These are phyloP conservation scores for Calvadosia cruxmelitensis DNA, from an alignment of 30 jellyfish, hydroid and myxozoan species.

Conservation along the genomic window DNA sequence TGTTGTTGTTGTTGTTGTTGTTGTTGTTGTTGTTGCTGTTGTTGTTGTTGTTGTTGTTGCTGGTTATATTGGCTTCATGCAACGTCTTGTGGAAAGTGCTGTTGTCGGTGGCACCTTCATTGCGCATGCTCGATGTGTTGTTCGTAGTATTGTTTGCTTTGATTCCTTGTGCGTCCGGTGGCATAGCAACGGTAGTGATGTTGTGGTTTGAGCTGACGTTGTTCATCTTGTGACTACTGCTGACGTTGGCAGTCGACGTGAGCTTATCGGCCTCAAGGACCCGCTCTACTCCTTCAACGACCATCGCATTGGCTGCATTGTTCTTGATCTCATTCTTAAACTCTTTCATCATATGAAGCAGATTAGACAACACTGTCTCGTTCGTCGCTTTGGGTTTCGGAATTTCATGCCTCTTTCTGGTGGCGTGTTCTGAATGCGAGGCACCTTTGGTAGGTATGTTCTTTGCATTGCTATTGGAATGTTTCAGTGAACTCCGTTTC, in stretches of 20 bases:
- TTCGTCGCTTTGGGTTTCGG: no score
- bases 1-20: slow-evolving; percentile 11
- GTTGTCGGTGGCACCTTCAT: slow-evolving; percentile 21
- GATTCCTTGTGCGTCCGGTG: slow-evolving; percentile 10
- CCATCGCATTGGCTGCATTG: background rate
- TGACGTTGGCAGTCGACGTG: no score
- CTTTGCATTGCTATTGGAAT: no score
- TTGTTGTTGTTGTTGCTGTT: background rate
- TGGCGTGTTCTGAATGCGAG: no score
- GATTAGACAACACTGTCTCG: background rate
- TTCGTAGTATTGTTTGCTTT: slow-evolving; percentile 10
- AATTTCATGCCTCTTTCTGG: no score
- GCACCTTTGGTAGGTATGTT: no score
- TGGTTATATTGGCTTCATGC: slow-evolving; percentile 7
- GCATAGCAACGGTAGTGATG: slow-evolving; percentile 48
- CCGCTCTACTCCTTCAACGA: background rate
- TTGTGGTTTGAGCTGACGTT: no score
- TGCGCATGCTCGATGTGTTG: slow-evolving; percentile 3
- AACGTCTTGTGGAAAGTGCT: slow-evolving; percentile 22
- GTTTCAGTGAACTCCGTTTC: no score
- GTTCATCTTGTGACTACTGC: no score
- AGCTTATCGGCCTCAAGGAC: background rate
- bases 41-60: slow-evolving; percentile 7
- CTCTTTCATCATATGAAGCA: background rate
- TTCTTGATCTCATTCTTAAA: background rate